Base-by-base conservation (phyloP, 2,888 invertebrate species). In the Diplolepis rosae region DNA sequence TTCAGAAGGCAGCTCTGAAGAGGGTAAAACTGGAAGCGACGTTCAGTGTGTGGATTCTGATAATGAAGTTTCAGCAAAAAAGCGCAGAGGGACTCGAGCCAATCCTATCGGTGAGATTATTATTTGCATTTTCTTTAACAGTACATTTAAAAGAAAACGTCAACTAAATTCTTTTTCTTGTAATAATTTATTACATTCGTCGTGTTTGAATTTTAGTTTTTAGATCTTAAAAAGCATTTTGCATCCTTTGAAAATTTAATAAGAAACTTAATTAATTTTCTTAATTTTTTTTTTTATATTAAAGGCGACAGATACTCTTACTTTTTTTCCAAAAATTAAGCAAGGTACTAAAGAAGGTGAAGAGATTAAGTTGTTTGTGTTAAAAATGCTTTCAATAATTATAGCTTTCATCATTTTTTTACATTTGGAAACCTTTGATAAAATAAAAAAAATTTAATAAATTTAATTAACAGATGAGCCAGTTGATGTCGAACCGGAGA, bases 1-100 rank as follows among this genome's bases (percentile, higher is more conserved):
- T 13, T 90, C 90, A 0, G 89, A 90, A 13, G 89, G 90, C n/a
- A 48, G 48, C 22, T 9, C 71, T 13, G 74, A 67, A 30, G 65
- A 45, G 13, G 65, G 71, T 50, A 73, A 61, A 2, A 79, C 69
- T 13, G 80, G 74, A 5, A 81, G 80, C 51, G 82, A 81, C 9
- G 61, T 82, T 65, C 70, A 80, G 52, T 74, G 75, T 27, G 30
- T 77, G 1, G 71, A 80, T 56, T 73, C 77, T 5, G 69, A 79
- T 22, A 35, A 39, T 4, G 70, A 68, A 30, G 71, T 65, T 18
- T 69, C 65, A 35, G 61, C 28, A 18, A 70, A 70, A 69, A n/a
- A n/a, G n/a, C 27, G 56, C 75, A 76, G 66, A 74, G 80, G 71
- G 48, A 81, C 84, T 2, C 78, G 82, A 73, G 79, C 80, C 13